A percentile compares a stretch with the other conserved stretches of the same genome.
Conservation (phyloP, 2,797 vertebrate genomes). For the Coregonus suidteri region DNA sequence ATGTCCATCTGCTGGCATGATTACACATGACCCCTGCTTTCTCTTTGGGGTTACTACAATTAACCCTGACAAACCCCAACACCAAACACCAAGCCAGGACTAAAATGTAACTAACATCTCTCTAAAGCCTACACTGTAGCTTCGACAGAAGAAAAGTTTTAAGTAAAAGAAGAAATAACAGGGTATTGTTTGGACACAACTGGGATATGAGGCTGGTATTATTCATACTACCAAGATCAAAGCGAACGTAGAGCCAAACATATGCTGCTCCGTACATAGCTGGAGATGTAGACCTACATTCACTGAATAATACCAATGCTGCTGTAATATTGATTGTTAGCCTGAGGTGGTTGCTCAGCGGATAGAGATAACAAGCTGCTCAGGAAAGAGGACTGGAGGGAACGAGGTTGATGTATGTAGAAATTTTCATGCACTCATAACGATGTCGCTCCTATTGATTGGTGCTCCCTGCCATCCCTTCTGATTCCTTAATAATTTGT, state of each 20-base stretch:
- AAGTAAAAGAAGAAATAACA: conserved; percentile 8
- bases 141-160: neutral
- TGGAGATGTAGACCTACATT: conserved; percentile 6
- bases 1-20: neutral
- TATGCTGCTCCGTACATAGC: neutral
- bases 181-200: conserved; percentile 3
- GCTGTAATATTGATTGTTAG: conserved; percentile 34
- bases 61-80: neutral
- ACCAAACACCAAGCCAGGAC: neutral
- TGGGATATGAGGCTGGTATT: neutral
- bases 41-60: neutral
- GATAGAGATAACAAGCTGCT: conserved; percentile 26
- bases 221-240: conserved; percentile 19
- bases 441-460: conserved; percentile 18
- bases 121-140: neutral
- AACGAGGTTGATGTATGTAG: conserved; percentile 10
- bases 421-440: conserved; percentile 19
- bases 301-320: conserved; percentile 28
- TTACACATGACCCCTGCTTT: neutral
- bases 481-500: conserved; percentile 17
- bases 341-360: conserved; percentile 31
- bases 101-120: neutral
- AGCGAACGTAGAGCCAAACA: neutral
- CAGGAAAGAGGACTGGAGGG: conserved; percentile 2
- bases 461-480: conserved; percentile 2